Conservation (phyloP, 2,113 vertebrate species). For the Neolamprologus longior region DNA sequence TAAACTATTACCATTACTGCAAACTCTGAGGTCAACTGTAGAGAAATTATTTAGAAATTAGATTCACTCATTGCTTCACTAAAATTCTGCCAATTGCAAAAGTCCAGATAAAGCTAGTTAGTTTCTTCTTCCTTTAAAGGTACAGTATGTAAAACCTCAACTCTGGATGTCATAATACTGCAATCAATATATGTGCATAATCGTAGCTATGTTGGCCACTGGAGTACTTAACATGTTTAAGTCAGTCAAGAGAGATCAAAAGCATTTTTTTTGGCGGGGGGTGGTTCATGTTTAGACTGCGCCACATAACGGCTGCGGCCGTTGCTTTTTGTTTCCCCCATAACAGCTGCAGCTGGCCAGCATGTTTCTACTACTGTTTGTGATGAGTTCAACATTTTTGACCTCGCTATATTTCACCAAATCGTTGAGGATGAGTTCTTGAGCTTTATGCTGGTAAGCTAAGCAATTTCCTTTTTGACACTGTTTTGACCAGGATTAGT, state of each 20-base stretch:
- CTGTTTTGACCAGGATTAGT: not conserved
- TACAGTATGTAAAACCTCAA: not conserved
- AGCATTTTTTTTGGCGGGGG: not conserved
- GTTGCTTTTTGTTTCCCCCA: not conserved
- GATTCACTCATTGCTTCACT: too few species aligned
- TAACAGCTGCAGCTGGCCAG: not conserved
- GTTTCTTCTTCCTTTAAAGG: not conserved
- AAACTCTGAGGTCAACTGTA: too few species aligned
- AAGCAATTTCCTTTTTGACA: not conserved
- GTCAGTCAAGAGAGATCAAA: not conserved
- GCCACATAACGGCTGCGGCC: not conserved
- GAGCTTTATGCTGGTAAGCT: rapidly evolving
- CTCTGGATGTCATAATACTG: not conserved
- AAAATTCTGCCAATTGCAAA: too few species aligned
- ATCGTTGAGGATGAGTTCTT: not conserved
- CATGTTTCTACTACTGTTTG: not conserved
- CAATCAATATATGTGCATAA: not conserved
- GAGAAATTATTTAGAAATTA: rapidly evolving
- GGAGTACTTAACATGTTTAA: not conserved
- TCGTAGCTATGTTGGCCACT: not conserved
- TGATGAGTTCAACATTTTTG: not conserved
- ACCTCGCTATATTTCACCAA: not conserved
- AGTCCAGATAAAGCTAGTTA: not conserved
- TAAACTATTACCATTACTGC: too few species aligned
- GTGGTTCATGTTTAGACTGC: not conserved